Conservation (phyloP, 1,140 invertebrate genomes). For the Periplaneta americana region DNA sequence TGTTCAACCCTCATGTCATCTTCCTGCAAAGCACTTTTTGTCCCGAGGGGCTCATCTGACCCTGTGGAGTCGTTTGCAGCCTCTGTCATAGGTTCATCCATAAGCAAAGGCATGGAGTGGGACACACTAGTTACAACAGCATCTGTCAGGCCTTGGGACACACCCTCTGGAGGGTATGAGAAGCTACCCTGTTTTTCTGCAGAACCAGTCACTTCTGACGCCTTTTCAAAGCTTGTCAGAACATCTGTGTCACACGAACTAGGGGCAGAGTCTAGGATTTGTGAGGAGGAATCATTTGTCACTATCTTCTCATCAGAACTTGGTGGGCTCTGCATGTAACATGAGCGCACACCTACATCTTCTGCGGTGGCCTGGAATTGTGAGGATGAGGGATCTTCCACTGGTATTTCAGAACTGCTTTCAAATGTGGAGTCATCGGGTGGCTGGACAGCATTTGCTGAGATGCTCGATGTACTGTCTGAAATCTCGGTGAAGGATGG, state of each 20-base stretch:
- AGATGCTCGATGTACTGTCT: not conserved
- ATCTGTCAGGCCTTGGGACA: not conserved
- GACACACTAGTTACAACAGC: not conserved
- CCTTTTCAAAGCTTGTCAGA: not conserved
- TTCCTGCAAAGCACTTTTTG: not conserved
- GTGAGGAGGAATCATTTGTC: not conserved
- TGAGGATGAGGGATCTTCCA: not conserved
- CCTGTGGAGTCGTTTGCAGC: not conserved
- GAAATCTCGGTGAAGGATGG: not conserved
- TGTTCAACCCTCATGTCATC: not conserved
- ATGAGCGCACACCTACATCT: not conserved
- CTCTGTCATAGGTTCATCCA: not conserved
- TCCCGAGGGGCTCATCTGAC: not conserved
- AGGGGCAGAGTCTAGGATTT: not conserved
- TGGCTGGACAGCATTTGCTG: too few relatives aligned
- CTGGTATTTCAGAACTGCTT: not conserved
- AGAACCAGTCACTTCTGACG: not conserved
- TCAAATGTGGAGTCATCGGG: not conserved
- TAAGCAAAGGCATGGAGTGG: slow-evolving; percentile 4
- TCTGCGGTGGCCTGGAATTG: not conserved
- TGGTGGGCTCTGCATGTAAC: not conserved
- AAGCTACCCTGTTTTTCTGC: not conserved
- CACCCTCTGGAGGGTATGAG: not conserved
- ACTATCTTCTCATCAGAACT: not conserved
- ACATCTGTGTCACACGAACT: not conserved